These are phyloP conservation scores for Cebus imitator DNA, from an alignment of 2,113 vertebrate genomes.

Conservation along the genomic window DNA sequence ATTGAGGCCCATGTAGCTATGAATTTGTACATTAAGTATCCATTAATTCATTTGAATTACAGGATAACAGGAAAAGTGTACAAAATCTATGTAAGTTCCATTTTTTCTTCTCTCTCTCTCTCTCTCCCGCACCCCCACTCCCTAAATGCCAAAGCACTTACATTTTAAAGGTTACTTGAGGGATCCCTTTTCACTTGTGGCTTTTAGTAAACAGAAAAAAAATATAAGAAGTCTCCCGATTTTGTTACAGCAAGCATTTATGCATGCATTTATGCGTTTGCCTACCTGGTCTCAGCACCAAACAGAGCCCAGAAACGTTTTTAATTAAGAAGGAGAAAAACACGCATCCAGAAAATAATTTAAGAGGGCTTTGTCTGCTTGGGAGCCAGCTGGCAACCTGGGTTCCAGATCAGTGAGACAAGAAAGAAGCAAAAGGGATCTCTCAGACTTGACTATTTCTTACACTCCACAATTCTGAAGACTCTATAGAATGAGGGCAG, in stretches of 20 bases:
- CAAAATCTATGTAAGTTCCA: too few relatives aligned
- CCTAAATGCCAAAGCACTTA: neutral
- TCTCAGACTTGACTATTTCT: too few relatives aligned
- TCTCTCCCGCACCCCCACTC: fast-evolving
- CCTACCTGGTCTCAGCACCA: neutral
- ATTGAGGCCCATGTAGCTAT: fast-evolving
- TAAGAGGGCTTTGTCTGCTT: neutral
- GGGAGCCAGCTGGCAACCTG: neutral
- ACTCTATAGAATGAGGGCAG: neutral
- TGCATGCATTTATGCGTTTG: neutral
- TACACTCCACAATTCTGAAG: neutral
- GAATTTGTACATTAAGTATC: neutral
- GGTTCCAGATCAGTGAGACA: neutral
- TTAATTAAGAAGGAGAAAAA: neutral
- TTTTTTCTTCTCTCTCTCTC: too few relatives aligned
- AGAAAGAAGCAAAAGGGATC: neutral
- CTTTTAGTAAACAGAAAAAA: slow-evolving; percentile 3
- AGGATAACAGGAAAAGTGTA: neutral
- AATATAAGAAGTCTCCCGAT: neutral
- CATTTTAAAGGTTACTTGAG: neutral
- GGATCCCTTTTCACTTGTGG: neutral
- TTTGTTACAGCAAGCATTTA: neutral
- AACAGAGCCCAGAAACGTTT: neutral
- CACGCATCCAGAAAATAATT: fast-evolving
- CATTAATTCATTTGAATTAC: neutral